Conservation (phyloP, 2,888 invertebrate genomes). For the Hetaerina titia region DNA sequence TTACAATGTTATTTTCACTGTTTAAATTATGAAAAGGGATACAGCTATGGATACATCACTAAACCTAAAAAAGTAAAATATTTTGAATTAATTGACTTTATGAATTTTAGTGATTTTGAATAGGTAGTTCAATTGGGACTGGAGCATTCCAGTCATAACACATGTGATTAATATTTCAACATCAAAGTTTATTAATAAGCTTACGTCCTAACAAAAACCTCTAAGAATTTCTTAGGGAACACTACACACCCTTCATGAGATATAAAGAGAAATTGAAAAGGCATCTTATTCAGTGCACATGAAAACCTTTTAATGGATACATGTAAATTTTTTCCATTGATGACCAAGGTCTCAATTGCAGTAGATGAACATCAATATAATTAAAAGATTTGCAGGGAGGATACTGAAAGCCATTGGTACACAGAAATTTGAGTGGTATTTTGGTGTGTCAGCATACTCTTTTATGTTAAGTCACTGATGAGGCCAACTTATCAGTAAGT, state of each 20-base stretch:
- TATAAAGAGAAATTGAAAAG: background rate
- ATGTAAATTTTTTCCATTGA: slow-evolving; percentile 13
- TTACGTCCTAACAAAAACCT: background rate
- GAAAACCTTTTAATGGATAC: background rate
- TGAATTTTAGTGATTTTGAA: no score
- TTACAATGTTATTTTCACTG: no score
- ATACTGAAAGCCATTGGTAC: slow-evolving; percentile 61
- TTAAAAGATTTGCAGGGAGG: slow-evolving; percentile 31
- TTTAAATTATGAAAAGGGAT: no score
- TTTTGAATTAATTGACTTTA: no score
- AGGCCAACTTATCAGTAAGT: slow-evolving; percentile 60
- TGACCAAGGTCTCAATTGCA: slow-evolving; percentile 14
- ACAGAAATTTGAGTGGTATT: slow-evolving; percentile 38
- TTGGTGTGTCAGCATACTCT: slow-evolving; percentile 58
- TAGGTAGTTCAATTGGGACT: no score
- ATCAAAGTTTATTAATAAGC: no score
- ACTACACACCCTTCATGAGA: background rate
- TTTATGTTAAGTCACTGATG: slow-evolving; percentile 39
- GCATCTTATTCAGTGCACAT: background rate
- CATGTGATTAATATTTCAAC: no score
- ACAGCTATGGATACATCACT: no score
- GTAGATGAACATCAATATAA: slow-evolving; percentile 33
- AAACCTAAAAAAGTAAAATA: no score
- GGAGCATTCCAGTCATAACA: no score
- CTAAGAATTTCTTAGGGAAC: background rate